Percentiles rank a stretch among this genome's conserved stretches.
These are phyloP conservation scores for Sebastes cheni DNA, from an alignment of 2,797 vertebrate species.

Conservation along the genomic window DNA sequence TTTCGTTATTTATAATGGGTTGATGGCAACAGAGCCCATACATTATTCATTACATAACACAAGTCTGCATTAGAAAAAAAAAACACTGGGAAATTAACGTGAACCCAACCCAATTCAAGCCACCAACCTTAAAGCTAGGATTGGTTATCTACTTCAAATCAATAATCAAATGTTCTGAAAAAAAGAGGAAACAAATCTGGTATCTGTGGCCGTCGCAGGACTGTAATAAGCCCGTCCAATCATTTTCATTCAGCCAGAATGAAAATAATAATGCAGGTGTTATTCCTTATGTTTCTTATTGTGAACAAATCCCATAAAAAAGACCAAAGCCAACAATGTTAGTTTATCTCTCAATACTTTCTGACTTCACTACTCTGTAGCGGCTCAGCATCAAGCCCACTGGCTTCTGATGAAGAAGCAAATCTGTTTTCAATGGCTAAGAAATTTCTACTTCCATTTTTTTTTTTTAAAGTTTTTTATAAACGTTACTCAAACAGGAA, in stretches of 20 bases:
- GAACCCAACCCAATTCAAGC: too few relatives aligned
- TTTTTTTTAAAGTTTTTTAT: background rate
- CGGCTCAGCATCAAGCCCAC: background rate
- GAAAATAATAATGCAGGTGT: background rate
- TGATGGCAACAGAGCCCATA: too few relatives aligned
- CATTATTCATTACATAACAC: too few relatives aligned
- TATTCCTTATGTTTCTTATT: background rate
- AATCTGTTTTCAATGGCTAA: background rate
- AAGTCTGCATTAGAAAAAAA: too few relatives aligned
- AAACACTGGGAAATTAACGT: rapidly evolving
- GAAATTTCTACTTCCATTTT: background rate
- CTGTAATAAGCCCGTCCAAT: too few relatives aligned
- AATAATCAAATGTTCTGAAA: too few relatives aligned
- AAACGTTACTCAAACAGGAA: background rate
- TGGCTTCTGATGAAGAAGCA: background rate
- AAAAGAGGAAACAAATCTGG: too few relatives aligned
- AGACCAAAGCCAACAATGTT: too few relatives aligned
- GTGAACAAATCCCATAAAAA: background rate
- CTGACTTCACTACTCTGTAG: background rate
- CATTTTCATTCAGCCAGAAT: too few relatives aligned
- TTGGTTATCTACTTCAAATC: too few relatives aligned
- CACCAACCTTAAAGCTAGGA: background rate
- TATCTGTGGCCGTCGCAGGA: too few relatives aligned
- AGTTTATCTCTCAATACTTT: background rate
- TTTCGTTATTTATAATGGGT: rapidly evolving